Percentiles rank a stretch among this genome's conserved stretches.
Conservation (phyloP, 2,797 vertebrate genomes). For the Onychomys torridus region DNA sequence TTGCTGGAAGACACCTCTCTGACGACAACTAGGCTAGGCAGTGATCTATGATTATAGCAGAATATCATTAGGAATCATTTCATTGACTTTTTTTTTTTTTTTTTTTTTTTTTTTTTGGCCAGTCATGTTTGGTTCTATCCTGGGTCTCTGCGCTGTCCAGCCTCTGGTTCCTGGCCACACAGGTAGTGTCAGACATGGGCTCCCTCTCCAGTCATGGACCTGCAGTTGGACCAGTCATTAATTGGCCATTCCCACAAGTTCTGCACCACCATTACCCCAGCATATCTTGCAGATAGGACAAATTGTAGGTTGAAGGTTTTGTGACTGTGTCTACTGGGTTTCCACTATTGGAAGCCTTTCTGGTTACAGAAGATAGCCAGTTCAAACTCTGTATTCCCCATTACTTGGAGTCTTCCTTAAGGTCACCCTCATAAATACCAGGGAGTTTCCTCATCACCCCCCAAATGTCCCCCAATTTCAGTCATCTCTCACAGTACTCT, state of each 20-base stretch:
- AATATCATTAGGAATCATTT: neutral
- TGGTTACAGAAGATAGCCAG: neutral
- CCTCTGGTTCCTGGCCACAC: neutral
- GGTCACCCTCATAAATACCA: neutral
- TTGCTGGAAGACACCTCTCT: neutral
- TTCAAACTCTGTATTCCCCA: neutral
- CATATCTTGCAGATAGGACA: neutral
- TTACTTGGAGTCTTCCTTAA: neutral
- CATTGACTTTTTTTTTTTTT: neutral
- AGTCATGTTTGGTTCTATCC: neutral
- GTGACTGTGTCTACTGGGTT: neutral
- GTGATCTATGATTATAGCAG: neutral
- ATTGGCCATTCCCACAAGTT: neutral
- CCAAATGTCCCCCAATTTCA: neutral
- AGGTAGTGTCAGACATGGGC: neutral
- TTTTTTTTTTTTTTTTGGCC: neutral
- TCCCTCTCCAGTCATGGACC: neutral
- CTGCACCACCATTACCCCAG: neutral
- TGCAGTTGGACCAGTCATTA: neutral
- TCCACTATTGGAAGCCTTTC: neutral
- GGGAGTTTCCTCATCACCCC: neutral
- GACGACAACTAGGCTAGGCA: neutral
- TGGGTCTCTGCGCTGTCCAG: neutral
- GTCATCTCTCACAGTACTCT: neutral
- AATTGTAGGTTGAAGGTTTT: neutral